Conservation (phyloP, 2,797 vertebrate genomes). For the Saxicola maurus region DNA sequence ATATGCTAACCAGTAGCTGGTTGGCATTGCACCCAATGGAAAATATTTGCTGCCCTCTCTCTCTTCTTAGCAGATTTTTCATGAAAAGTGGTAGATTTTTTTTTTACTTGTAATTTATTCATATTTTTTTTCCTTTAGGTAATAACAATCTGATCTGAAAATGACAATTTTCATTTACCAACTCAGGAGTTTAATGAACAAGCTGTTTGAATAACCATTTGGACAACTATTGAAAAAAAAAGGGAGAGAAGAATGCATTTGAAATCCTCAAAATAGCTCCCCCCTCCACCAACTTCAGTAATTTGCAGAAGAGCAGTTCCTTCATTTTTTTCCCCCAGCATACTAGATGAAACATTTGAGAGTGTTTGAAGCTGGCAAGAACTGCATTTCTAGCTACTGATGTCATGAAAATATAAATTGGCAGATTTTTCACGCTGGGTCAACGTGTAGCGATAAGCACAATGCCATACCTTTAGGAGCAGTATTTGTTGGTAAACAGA, state of each 20-base stretch:
- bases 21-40: background rate
- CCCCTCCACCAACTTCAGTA: background rate
- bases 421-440: conserved; percentile 55
- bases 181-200: background rate
- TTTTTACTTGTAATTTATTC: background rate
- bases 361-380: conserved; percentile 51
- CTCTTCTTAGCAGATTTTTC: background rate
- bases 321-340: background rate
- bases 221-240: background rate
- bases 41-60: background rate
- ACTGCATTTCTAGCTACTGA: conserved; percentile 37
- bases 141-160: background rate
- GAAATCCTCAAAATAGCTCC: background rate
- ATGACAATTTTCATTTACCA: background rate
- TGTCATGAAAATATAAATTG: conserved; percentile 54
- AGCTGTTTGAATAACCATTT: conserved; percentile 14
- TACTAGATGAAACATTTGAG: conserved; percentile 42
- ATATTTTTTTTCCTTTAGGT: background rate
- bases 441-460: conserved; percentile 36
- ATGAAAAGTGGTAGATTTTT: background rate
- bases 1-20: background rate
- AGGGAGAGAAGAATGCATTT: background rate
- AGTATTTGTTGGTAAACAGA: conserved; percentile 51
- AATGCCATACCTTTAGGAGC: conserved; percentile 35
- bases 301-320: conserved; percentile 9